A percentile compares a stretch with the other conserved stretches of the same genome.
These are phyloP conservation scores for Liasis olivaceus DNA, from an alignment of 2,797 vertebrate genomes.

Conservation along the genomic window DNA sequence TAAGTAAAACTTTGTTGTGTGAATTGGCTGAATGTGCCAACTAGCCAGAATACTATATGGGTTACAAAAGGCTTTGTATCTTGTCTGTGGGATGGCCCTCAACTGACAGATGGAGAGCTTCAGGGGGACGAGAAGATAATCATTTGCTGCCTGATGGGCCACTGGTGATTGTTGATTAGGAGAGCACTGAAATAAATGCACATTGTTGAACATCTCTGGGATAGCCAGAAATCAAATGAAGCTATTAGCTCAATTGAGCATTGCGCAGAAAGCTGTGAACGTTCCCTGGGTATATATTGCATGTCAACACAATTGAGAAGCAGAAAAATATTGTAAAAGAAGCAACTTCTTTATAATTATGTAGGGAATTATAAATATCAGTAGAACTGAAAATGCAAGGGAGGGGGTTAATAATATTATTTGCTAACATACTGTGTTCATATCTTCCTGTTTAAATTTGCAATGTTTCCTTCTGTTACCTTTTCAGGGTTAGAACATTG, in stretches of 20 bases:
- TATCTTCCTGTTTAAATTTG: background rate
- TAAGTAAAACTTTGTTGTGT: background rate
- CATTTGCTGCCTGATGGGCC: conserved; percentile 32
- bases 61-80: conserved; percentile 30
- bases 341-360: background rate
- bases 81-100: conserved; percentile 43
- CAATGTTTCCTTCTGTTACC: background rate
- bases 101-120: conserved; percentile 33
- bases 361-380: background rate
- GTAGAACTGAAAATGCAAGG: background rate
- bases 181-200: conserved; percentile 46
- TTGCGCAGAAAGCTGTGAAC: background rate
- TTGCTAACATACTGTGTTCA: background rate
- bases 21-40: background rate
- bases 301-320: background rate
- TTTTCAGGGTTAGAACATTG: background rate
- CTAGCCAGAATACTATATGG: background rate
- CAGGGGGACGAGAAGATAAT: conserved; percentile 27
- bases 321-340: background rate
- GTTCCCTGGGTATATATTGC: background rate
- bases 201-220: background rate
- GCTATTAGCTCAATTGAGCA: background rate
- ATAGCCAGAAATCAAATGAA: conserved; percentile 17
- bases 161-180: conserved; percentile 35
- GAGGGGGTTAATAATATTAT: background rate